Base-by-base conservation (phyloP, 1,140 invertebrate species). In the Scaptomyza pallida region DNA sequence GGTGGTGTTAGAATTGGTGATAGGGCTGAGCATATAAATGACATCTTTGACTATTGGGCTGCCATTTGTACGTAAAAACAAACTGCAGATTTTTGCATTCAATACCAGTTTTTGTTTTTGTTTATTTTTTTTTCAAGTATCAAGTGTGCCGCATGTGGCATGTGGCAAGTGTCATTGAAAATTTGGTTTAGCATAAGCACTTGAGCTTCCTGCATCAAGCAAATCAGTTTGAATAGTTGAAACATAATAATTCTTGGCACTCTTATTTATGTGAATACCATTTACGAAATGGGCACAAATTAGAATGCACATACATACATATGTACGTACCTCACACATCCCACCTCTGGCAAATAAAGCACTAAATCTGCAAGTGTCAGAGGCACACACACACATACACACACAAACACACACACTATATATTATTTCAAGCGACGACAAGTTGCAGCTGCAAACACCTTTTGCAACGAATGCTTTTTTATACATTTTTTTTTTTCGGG, bases 51-150 rank as follows among this genome's bases (percentile, higher is more conserved):
- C 78, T 81, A 76, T 81, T 81, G 62, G 72, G 57, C 40, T 81
- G 73, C 47, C 74, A 73, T 63, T n/a, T 82, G 78, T 78, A 82
- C 78, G 78, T 82, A 82, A 74, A n/a, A 74, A 67, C 74, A 78
- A 82, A 82, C 74, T 82, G 78, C 78, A 82, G 61, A 70, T 74
- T 81, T 63, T 78, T 74, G n/a, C 78, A 82, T 78, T 78, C 70
- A 47, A 37, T 72, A 30, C 41, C 70, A 54, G 3, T 12, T 37
- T 37, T 26, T 26, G 23, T 4, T 26, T 4, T 26, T 26, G 21
- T 0, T 26, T 23, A 0, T 2, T 23, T 23, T 23, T 23, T 23
- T 4, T 26, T 26, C 21, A 21, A 21, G 21, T 10, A 8, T 5
- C 30, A 33, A 33, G 30, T 33, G 30, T n/a, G n/a, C n/a, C n/a